Percentiles rank a stretch among this genome's conserved stretches.
phyloP scores from a whole-genome alignment of 2,113 vertebrate genomes.

The Osmerus mordax region DNA sequence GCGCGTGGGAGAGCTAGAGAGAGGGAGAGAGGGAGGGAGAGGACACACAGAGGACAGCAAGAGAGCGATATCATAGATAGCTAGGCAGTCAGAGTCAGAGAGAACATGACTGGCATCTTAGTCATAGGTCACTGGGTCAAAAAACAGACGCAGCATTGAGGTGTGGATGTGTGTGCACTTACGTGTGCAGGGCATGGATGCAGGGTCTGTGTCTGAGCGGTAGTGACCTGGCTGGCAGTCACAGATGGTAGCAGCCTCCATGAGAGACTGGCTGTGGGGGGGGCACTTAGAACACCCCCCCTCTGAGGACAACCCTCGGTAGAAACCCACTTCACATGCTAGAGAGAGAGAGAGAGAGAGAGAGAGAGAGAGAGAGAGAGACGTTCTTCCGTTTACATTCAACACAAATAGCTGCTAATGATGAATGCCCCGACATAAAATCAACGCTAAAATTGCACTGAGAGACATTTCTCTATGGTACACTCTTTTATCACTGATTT shows the following conservation, averaged over 20 bases:
- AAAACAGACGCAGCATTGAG: too few relatives aligned
- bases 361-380: background rate
- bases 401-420: background rate
- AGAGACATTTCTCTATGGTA: too few relatives aligned
- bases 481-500: background rate
- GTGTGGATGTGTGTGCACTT: slow-evolving; percentile 48
- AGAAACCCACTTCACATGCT: slow-evolving; percentile 87
- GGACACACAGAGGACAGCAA: background rate
- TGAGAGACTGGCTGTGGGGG: slow-evolving; percentile 82
- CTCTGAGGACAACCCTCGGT: slow-evolving; percentile 82
- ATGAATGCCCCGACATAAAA: background rate
- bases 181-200: slow-evolving; percentile 89
- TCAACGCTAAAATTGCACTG: background rate
- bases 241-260: slow-evolving; percentile 83
- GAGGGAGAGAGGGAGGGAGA: slow-evolving; percentile 4
- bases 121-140: too few relatives aligned
- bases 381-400: background rate
- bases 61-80: background rate
- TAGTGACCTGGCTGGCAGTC: slow-evolving; percentile 84
- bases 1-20: background rate
- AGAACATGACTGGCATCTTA: too few relatives aligned
- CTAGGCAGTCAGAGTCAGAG: too few relatives aligned
- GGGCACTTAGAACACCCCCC: slow-evolving; percentile 83
- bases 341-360: slow-evolving; percentile 3
- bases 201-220: slow-evolving; percentile 80